Conservation (phyloP, 2,113 vertebrate genomes). For the Xiphophorus maculatus region DNA sequence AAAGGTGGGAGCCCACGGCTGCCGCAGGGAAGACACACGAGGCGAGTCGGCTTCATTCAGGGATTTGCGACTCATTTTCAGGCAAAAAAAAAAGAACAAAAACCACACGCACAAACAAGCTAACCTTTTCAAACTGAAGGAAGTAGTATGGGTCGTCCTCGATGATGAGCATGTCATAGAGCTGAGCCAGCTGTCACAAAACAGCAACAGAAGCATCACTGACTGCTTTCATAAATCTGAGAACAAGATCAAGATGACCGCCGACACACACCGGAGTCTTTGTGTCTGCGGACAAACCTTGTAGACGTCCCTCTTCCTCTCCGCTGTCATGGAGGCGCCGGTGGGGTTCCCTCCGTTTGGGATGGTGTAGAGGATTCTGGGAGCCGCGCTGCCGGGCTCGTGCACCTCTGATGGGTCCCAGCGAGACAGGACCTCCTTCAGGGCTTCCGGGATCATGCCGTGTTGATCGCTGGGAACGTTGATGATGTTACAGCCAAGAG, state of each 20-base stretch:
- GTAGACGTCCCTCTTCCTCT: conserved; percentile 90
- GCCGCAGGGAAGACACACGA: background rate
- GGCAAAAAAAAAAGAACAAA: too few species aligned
- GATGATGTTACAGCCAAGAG: conserved; percentile 90
- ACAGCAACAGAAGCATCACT: background rate
- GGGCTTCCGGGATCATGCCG: conserved; percentile 87
- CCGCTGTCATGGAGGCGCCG: conserved; percentile 85
- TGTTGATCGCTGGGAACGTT: conserved; percentile 87
- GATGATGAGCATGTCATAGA: conserved; percentile 93
- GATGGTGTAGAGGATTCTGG: conserved; percentile 91
- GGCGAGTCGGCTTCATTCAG: background rate
- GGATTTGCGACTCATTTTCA: background rate
- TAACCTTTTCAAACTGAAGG: conserved; percentile 93
- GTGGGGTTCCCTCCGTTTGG: conserved; percentile 96
- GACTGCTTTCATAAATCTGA: background rate
- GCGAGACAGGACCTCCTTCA: conserved; percentile 83
- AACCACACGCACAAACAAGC: background rate
- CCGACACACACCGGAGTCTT: too few species aligned
- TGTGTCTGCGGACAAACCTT: conserved; percentile 75
- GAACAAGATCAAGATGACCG: too few species aligned
- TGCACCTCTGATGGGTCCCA: conserved; percentile 87
- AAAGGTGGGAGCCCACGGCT: conserved; percentile 81
- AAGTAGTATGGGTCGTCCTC: conserved; percentile 99
- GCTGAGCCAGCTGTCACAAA: conserved; percentile 86
- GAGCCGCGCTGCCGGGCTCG: conserved; percentile 67